A percentile compares a stretch with the other conserved stretches of the same genome.
Conservation (phyloP, 2,113 vertebrate genomes). For the Catharus fuscescens region DNA sequence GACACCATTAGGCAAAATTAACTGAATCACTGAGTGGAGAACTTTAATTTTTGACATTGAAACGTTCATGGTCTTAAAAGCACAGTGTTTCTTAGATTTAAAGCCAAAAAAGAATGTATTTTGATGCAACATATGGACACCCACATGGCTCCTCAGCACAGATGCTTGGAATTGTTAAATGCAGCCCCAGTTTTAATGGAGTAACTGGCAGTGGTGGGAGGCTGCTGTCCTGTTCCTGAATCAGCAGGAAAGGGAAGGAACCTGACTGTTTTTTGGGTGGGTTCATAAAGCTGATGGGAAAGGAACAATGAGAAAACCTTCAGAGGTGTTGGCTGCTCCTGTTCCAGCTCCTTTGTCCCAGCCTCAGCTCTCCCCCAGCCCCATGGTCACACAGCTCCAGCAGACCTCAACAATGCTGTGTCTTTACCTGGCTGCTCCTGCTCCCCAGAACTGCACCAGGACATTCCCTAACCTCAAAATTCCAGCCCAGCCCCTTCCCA, state of each 20-base stretch:
- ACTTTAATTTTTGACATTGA: neutral
- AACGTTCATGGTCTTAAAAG: neutral
- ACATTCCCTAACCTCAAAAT: neutral
- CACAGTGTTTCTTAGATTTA: neutral
- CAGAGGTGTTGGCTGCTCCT: neutral
- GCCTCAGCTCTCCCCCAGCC: neutral
- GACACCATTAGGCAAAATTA: neutral
- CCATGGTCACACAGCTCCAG: fast-evolving
- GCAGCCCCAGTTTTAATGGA: neutral
- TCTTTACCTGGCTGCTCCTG: neutral
- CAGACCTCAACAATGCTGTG: neutral
- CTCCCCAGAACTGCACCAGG: neutral
- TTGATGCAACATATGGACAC: neutral
- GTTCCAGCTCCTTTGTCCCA: neutral
- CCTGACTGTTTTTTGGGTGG: neutral
- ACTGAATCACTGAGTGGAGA: neutral
- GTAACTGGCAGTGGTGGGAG: neutral
- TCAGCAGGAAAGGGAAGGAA: neutral
- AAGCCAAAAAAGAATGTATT: neutral
- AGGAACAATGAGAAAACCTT: neutral
- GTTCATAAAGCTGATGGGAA: neutral
- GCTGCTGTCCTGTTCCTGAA: neutral
- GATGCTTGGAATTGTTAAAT: neutral
- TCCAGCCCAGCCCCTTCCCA: neutral
- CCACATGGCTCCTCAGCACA: neutral